Evolutionary conservation across 2,113 vertebrate genomes (phyloP).

Genomic region (Phocoena phocoena): DNA sequence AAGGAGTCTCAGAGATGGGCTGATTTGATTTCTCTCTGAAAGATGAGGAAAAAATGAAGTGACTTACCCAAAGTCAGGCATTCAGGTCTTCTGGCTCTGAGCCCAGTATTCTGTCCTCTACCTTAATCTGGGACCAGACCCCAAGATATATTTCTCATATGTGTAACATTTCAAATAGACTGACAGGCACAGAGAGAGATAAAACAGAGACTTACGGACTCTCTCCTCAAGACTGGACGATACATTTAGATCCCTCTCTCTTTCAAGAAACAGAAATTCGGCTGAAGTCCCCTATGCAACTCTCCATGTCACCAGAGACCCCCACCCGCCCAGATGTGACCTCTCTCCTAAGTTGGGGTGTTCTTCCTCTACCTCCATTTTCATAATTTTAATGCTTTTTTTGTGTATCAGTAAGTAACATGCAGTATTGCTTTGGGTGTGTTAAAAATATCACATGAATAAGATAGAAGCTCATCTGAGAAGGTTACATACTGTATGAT

Average conservation of each 20-base stretch:
- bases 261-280: rapidly evolving
- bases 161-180: not conserved
- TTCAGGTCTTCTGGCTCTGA: rapidly evolving
- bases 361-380: rapidly evolving
- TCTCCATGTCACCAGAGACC: not conserved
- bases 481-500: rapidly evolving
- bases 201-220: not conserved
- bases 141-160: not conserved
- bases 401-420: not conserved
- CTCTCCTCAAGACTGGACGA: not conserved
- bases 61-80: not conserved
- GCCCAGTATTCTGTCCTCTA: not conserved
- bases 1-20: not conserved
- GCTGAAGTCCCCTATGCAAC: no score
- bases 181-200: not conserved
- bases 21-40: not conserved
- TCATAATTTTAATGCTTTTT: not conserved
- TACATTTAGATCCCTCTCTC: not conserved
- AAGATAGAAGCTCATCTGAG: not conserved
- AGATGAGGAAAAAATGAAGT: not conserved
- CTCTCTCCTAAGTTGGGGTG: rapidly evolving
- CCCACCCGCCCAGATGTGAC: no score
- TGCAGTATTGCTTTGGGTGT: not conserved
- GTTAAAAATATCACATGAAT: not conserved
- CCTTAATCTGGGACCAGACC: no score